Percentiles rank a stretch among this genome's conserved stretches.
Conservation (phyloP, 2,888 invertebrate species). For the Cryptocheilus praepositus region DNA sequence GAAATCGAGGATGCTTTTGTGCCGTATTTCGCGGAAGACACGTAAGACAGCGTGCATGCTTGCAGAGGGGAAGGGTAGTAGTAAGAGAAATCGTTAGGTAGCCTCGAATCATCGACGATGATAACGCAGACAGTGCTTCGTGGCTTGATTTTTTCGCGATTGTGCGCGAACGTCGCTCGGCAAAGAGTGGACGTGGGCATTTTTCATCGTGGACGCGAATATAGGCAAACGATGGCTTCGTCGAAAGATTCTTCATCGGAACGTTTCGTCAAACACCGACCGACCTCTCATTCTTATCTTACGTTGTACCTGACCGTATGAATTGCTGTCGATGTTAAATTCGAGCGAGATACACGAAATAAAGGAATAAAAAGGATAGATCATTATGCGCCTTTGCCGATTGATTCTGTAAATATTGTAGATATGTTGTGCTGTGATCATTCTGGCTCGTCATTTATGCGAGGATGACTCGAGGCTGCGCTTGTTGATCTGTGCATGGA, state of each 20-base stretch:
- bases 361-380: background rate
- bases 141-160: conserved; percentile 51
- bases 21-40: background rate
- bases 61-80: conserved; percentile 2
- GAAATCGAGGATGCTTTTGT: background rate
- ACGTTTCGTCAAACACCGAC: background rate
- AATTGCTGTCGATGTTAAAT: conserved; percentile 27
- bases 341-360: conserved; percentile 29
- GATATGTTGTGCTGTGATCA: conserved; percentile 58
- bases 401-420: conserved; percentile 62
- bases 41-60: background rate
- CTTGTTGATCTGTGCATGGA: conserved; percentile 42
- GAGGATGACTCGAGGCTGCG: conserved; percentile 57
- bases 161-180: conserved; percentile 13
- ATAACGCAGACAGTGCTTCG: conserved; percentile 50
- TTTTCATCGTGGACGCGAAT: no score
- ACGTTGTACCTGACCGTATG: conserved; percentile 39
- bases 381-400: conserved; percentile 47
- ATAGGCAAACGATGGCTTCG: background rate
- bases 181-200: no score
- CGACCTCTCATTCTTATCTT: conserved; percentile 30
- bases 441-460: conserved; percentile 47
- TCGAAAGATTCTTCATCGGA: conserved; percentile 19
- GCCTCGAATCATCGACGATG: conserved; percentile 59
- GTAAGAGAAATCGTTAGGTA: conserved; percentile 33